Base-by-base conservation (phyloP, 2,797 vertebrate species). In the Morelia viridis region DNA sequence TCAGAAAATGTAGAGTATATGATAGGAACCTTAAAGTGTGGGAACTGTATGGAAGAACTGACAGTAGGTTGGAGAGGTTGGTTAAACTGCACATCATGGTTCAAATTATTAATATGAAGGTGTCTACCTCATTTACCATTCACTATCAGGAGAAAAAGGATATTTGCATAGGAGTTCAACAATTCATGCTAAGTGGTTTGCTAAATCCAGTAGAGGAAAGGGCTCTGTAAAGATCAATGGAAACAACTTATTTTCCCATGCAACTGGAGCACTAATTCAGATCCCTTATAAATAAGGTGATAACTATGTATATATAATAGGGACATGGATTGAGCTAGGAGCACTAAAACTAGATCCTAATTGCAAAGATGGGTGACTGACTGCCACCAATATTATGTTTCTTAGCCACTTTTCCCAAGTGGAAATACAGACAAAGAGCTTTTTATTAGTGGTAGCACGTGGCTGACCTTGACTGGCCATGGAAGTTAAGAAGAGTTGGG, bases 101-200 rank as follows among this genome's bases (percentile, higher is more conserved):
- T 64, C 76, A 88, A 57, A 83, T 85, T 62, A 56, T 80, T 90
- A 87, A 61, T 53, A 24, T 50, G 71, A 85, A 71, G 56, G 80
- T 58, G 26, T 60, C 22, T 46, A 35, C 65, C 65, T 89, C 65
- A 61, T 85, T 41, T 85, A 61, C 24, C 50, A 17, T n/a, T 61
- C 56, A 57, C 28, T 86, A 56, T 92, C 22, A 87, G 80, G 17
- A 89, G 28, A 92, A 90, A 90, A 86, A 85, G 57, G 8, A 89
- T 13, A 84, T 84, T 83, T 64, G 22, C 87, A 89, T 57, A 92
- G 17, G n/a, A 83, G 58, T 31, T 46, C 60, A 91, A 61, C 64
- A 56, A 68, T n/a, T 35, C 9, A 28, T 50, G 76, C n/a, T 85
- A 57, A 26, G 24, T 11, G 50, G 24, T 35, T 65, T 68, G 31